Conservation (phyloP, 2,797 vertebrate genomes). For the Sebastes minor region DNA sequence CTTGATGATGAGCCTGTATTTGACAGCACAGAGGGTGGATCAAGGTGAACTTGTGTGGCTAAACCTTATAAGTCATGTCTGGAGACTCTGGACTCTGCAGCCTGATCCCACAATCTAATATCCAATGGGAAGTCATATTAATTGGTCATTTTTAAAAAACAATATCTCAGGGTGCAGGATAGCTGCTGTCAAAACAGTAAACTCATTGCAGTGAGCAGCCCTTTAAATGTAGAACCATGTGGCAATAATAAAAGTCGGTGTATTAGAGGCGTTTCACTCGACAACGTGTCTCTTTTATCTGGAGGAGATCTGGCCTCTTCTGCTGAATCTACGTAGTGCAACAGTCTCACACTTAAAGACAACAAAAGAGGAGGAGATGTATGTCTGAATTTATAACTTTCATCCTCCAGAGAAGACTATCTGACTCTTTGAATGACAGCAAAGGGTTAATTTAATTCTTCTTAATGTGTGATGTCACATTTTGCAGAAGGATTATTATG, state of each 20-base stretch:
- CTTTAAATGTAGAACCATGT: neutral
- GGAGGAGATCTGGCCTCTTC: neutral
- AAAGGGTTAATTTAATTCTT: too few relatives aligned
- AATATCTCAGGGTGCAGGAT: neutral
- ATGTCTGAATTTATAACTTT: neutral
- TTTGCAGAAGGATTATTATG: too few relatives aligned
- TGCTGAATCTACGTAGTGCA: conserved; percentile 3
- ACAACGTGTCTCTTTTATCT: conserved; percentile 25
- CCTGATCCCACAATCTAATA: neutral
- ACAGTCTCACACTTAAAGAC: neutral
- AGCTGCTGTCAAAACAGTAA: conserved; percentile 23
- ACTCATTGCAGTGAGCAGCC: neutral
- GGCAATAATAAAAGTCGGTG: neutral
- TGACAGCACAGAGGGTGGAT: conserved; percentile 40
- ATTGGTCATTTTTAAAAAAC: neutral
- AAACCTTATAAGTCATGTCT: neutral
- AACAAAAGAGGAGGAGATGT: neutral
- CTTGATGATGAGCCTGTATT: conserved; percentile 24
- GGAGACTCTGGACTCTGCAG: neutral
- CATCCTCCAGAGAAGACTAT: neutral
- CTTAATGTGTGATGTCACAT: too few relatives aligned
- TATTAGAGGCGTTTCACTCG: conserved; percentile 25
- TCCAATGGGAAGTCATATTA: neutral
- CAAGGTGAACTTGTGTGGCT: conserved; percentile 16
- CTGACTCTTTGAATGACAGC: neutral